Conservation (phyloP, 2,888 invertebrate species). For the Cynaeus angustus region DNA sequence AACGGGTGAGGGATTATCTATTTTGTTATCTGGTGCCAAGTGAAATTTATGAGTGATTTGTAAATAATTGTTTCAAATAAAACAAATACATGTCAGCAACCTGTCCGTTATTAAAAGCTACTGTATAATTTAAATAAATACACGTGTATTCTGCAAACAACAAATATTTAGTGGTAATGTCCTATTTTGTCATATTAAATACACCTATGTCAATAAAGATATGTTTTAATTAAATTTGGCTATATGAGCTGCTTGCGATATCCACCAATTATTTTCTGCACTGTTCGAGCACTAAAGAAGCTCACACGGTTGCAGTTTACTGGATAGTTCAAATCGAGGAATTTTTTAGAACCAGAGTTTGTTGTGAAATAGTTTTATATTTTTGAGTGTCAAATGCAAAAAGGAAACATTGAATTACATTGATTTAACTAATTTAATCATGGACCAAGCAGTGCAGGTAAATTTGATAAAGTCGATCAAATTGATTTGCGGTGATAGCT, state of each 20-base stretch:
- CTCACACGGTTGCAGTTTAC: conserved; percentile 6
- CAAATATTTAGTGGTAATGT: conserved; percentile 40
- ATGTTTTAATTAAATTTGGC: conserved; percentile 67
- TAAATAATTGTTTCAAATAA: conserved; percentile 70
- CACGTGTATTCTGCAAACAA: conserved; percentile 60
- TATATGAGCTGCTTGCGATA: conserved; percentile 37
- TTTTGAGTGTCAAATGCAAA: no score
- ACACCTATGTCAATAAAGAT: conserved; percentile 68
- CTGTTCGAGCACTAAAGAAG: conserved; percentile 17
- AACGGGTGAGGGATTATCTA: conserved; percentile 58
- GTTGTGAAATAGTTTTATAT: no score
- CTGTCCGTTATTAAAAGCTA: conserved; percentile 59
- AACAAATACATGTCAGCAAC: conserved; percentile 66
- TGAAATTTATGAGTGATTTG: conserved; percentile 71
- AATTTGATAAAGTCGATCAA: no score
- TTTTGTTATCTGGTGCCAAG: conserved; percentile 67
- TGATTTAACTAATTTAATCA: no score
- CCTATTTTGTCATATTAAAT: conserved; percentile 57
- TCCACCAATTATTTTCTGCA: conserved; percentile 40
- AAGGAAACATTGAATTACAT: background rate
- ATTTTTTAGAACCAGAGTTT: no score
- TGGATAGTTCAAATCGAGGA: background rate
- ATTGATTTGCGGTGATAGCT: no score
- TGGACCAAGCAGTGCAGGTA: no score
- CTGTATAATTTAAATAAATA: conserved; percentile 58